Base-by-base conservation (phyloP, 2,797 vertebrate species). In the Tauraco hartlaubi region DNA sequence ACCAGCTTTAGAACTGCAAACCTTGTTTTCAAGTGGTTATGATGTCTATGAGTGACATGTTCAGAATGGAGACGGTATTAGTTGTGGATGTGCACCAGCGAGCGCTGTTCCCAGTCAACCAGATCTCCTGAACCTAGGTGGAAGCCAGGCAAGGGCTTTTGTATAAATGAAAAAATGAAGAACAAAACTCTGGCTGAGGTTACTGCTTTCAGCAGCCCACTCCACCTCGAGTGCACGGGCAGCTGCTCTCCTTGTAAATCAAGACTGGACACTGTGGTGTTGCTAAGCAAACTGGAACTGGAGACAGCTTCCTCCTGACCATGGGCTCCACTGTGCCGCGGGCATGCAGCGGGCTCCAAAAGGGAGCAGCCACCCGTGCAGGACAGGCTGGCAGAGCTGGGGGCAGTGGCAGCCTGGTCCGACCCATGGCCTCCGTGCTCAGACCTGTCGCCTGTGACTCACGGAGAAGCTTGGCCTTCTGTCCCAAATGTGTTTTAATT, bases 251-350 rank as follows among this genome's bases (percentile, higher is more conserved):
- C 46, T 54, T 78, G 76, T 39, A 68, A 71, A 58, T 20, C 73
- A 55, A n/a, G 28, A 46, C 51, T 67, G 0, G 0, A 21, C 29
- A 21, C 35, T 8, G 9, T 0, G 0, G 29, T 43, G 29, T 35
- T 85, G 82, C 56, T 54, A 74, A 78, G 66, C 64, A 81, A 81
- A 69, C 62, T 76, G 71, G 86, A 92, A 55, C 18, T 3, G 2
- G 69, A 84, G 62, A 41, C 0, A 0, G 66, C 66, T 90, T 95
- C 76, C 69, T 72, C 66, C 76, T 1, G 12, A 44, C 28, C 55
- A 26, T 0, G 3, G 84, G 67, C 55, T 92, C 74, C 6, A 0
- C 29, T 51, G 66, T 48, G 84, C 54, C 54, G 15, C 9, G 6
- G 63, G 20, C 5, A 2, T 14, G 39, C 72, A 82, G 59, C n/a